Evolutionary conservation across 92 coral and sea anemone genomes (phyloP), one percentile per base, ranked within the genome.

Genomic region (Phenganax stokvisi): DNA sequence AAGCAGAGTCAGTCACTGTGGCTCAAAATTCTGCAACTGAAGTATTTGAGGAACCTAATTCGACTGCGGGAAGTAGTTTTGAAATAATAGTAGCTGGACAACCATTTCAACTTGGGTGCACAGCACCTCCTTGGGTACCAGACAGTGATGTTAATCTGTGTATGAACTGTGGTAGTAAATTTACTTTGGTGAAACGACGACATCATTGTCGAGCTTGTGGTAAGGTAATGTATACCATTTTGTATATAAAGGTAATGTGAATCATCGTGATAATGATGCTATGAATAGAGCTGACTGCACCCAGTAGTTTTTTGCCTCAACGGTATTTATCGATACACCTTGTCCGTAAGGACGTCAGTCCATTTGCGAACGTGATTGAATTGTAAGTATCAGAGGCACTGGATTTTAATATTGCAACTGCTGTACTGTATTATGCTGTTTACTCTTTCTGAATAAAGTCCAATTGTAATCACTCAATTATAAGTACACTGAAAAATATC

Each of bases 191-290:
- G 5, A 94, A 86, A 83, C 90, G 98, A 55, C 67, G 91, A 29
- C 98, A 94, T 76, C 98, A 94, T 85, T 94, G 98, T 63, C 81
- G 98, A 76, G 98, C 96, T 17, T 94, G 98, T 86, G 98, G 98
- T 85, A 92, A 92, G 98, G 98, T 93, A 85, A 0, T 6, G 55
- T 10, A 71, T 44, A 47, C 20, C 31, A 51, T 57, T 29, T 58
- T 30, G 13, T 72, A 12, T 10, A 13, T 10, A 51, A 72, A 15
- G 1, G 12, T 37, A 44, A 17, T 51, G 2, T 28, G 6, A 52
- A 31, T 8, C 16, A 44, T 37, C 5, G 13, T 12, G 5, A 13
- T 25, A 61, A 61, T 28, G 1, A 12, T 12, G 25, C 12, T 12
- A 61, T 15, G 27, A 1, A 61, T 28, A 13, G n/a, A 17, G 0